Evolutionary conservation across 2,888 invertebrate genomes (phyloP).

Genomic region (Dryocosmus kuriphilus): DNA sequence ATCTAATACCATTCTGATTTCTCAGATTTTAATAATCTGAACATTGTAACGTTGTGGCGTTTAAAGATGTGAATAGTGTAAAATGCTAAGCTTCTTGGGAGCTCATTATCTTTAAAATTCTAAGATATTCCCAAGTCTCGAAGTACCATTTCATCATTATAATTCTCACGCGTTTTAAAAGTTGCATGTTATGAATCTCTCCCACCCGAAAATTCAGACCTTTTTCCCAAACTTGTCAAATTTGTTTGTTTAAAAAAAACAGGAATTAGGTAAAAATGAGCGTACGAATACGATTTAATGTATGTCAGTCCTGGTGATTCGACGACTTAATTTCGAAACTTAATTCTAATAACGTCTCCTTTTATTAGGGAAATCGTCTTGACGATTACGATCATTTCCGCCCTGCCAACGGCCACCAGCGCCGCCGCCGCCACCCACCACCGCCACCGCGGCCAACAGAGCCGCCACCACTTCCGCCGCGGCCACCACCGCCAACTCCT

Average conservation of each 20-base stretch:
- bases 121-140: background rate
- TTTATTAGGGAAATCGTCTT: conserved; percentile 84
- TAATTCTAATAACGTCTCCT: conserved; percentile 81
- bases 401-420: conserved; percentile 75
- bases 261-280: background rate
- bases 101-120: background rate
- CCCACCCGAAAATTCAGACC: background rate
- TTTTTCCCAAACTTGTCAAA: background rate
- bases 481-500: conserved; percentile 57
- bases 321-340: background rate
- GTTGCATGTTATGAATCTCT: background rate
- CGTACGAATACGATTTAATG: conserved; percentile 21
- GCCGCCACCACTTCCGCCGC: conserved; percentile 71
- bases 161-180: background rate
- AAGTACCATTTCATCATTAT: background rate
- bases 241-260: background rate
- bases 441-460: conserved; percentile 74
- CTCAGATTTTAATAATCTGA: background rate
- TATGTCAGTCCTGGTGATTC: background rate
- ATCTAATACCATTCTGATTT: background rate
- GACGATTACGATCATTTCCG: conserved; percentile 80
- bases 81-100: background rate
- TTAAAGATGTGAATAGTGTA: conserved; percentile 2
- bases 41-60: background rate
- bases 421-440: conserved; percentile 72